Conservation (phyloP, 2,797 vertebrate genomes). For the Protonibea diacanthus region DNA sequence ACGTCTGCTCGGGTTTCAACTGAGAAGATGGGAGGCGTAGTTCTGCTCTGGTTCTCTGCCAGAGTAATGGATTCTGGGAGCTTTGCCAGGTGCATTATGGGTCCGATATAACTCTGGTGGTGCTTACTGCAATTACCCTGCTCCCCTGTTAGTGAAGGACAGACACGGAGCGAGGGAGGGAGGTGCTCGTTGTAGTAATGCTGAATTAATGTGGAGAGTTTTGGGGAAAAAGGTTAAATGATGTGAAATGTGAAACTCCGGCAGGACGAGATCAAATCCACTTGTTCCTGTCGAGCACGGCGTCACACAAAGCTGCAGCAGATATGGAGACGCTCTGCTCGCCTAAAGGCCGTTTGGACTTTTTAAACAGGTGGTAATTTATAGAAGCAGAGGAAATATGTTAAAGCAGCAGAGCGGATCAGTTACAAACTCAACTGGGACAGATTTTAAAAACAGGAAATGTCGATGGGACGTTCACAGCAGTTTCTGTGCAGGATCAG, state of each 20-base stretch:
- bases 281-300: constrained; percentile 8
- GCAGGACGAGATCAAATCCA: constrained; percentile 19
- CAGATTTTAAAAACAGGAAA: no score
- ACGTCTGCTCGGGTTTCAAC: constrained; percentile 11
- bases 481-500: no score
- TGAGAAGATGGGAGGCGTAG: constrained; percentile 13
- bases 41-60: constrained; percentile 41
- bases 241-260: constrained; percentile 31
- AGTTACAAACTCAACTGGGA: no score
- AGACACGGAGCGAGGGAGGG: neutral
- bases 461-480: no score
- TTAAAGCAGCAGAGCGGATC: no score
- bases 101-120: constrained; percentile 75
- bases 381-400: neutral
- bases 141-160: constrained; percentile 47
- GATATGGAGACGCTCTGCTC: neutral
- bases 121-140: constrained; percentile 68
- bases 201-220: constrained; percentile 26
- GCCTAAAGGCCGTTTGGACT: neutral
- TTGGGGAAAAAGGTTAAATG: constrained; percentile 13
- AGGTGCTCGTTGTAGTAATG: constrained; percentile 1
- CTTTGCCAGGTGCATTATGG: constrained; percentile 75
- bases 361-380: constrained; percentile 29
- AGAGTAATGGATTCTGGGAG: constrained; percentile 80
- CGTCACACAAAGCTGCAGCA: neutral